Evolutionary conservation across 1,140 invertebrate genomes (phyloP), one percentile per base, ranked within the genome.

Genomic region (Brachionus paranguensis): DNA sequence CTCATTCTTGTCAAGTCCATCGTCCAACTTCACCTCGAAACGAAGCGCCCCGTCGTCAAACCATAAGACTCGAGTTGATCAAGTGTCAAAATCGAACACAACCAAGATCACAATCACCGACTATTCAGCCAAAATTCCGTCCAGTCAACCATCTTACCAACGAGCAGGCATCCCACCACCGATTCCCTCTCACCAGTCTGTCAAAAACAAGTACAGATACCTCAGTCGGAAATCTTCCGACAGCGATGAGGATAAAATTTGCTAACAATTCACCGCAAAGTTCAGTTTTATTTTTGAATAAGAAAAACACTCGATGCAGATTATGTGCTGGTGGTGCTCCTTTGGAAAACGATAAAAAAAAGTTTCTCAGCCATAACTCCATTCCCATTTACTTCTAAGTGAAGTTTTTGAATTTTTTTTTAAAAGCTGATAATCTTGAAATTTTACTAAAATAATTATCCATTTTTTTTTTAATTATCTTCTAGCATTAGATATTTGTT

Each of bases 221-320:
- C 24, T 12, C 20, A 24, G 17, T 14, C 3, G 24, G 47, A 27
- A 29, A 14, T 3, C 24, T 14, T 76, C 72, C 10, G 72, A 76
- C 72, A 76, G 72, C 43, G 72, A 76, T 50, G 72, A 76, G 27
- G 72, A 76, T 50, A 76, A 76, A 76, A 76, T 76, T 76, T 76
- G 72, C 72, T 76, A 76, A 43, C 14, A 41, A 41, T 17, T 41
- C 33, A 43, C n/a, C 68, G 2, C 68, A 72, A 45, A 72, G 37
- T 14, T 41, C 29, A 43, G 68, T 72, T 5, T n/a, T 41, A 17
- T 41, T 17, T 4, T 43, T 72, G 20, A 72, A 72, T 41, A 72
- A 72, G 8, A 72, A 68, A 68, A 68, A 33, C 65, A 37, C 11
- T 33, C 10, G 65, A 68, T 68, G 65, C 24, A 20, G n/a, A 20